phyloP scores from a whole-genome alignment of 2,888 invertebrate species.

The Enchytraeus crypticus region DNA sequence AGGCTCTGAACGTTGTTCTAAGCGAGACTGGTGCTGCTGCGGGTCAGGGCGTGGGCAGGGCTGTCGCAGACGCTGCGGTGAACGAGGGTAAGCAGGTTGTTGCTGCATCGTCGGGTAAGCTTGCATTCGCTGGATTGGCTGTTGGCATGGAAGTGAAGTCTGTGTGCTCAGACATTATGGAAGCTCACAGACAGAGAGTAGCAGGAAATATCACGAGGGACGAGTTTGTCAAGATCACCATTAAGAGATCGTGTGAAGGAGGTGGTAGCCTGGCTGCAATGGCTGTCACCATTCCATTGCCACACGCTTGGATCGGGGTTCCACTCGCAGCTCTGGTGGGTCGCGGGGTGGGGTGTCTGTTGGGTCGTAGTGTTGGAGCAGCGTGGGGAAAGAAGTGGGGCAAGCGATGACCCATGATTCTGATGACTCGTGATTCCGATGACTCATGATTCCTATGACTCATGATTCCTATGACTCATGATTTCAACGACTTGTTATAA shows the following conservation, averaged over 20 bases:
- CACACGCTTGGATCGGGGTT: constrained; percentile 1
- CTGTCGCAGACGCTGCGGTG: not conserved
- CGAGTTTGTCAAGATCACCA: constrained; percentile 5
- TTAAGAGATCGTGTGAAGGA: constrained; percentile 7
- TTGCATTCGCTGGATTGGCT: not conserved
- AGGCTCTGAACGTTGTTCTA: not conserved
- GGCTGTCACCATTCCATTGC: constrained; percentile 1
- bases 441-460: too few species aligned
- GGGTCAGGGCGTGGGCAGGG: not conserved
- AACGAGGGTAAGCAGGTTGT: not conserved
- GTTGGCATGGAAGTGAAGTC: not conserved
- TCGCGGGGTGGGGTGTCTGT: not conserved
- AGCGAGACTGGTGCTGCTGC: not conserved
- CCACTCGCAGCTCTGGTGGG: constrained; percentile 5
- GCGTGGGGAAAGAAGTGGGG: too few species aligned
- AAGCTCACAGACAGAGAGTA: not conserved
- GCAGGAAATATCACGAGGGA: not conserved
- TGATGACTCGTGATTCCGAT: too few species aligned
- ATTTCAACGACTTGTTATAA: too few species aligned
- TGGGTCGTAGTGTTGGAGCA: not conserved
- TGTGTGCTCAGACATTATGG: not conserved
- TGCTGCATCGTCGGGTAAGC: not conserved
- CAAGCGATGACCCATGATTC: too few species aligned
- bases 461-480: too few species aligned
- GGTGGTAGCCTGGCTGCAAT: not conserved